A percentile compares a stretch with the other conserved stretches of the same genome.
Conservation (phyloP, 2,797 vertebrate genomes). For the Sebastes itinus region DNA sequence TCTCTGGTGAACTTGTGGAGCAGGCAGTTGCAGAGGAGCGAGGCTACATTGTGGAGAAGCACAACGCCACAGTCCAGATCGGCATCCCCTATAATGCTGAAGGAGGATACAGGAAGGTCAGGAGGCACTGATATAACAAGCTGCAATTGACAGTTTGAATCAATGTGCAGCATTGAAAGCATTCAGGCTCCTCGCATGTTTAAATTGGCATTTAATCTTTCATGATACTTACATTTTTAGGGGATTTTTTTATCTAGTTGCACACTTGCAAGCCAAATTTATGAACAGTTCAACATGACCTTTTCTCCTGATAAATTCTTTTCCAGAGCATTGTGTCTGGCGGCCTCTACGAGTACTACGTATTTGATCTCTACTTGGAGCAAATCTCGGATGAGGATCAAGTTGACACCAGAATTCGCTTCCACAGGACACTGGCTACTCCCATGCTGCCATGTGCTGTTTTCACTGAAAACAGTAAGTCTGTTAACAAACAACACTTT, state of each 20-base stretch:
- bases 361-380: conserved; percentile 59
- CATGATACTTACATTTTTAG: too few species aligned
- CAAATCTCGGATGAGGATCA: conserved; percentile 47
- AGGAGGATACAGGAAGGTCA: conserved; percentile 71
- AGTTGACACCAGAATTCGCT: conserved; percentile 31
- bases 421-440: conserved; percentile 41
- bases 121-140: neutral
- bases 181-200: too few species aligned
- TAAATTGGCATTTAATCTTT: too few species aligned
- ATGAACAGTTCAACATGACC: too few species aligned
- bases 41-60: conserved; percentile 45
- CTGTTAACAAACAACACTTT: too few species aligned
- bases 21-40: neutral
- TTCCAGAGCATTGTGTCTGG: conserved; percentile 24
- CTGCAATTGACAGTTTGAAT: too few species aligned
- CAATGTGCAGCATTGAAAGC: too few species aligned
- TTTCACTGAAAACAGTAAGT: conserved; percentile 26
- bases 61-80: conserved; percentile 25
- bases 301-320: too few species aligned
- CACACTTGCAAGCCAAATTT: too few species aligned
- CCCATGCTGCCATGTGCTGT: conserved; percentile 33
- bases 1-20: conserved; percentile 52
- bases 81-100: conserved; percentile 65
- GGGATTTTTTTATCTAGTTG: too few species aligned
- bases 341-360: conserved; percentile 50